These are phyloP conservation scores for Lagorchestes hirsutus DNA, from an alignment of 2,797 vertebrate species.

Conservation along the genomic window DNA sequence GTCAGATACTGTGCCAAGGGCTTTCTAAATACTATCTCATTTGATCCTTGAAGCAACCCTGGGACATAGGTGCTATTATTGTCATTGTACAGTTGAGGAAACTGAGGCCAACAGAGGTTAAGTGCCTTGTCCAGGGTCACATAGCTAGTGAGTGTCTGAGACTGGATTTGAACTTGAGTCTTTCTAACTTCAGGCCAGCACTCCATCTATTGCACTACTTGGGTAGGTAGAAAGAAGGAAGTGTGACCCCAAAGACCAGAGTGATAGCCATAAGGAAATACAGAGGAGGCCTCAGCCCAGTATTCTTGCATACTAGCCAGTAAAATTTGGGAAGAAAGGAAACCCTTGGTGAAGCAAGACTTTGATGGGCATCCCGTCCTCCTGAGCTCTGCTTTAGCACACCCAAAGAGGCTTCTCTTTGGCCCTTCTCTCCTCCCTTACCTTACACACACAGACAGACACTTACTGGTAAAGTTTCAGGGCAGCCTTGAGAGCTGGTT, in stretches of 20 bases:
- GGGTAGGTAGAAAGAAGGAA: background rate
- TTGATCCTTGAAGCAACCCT: background rate
- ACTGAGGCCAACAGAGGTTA: background rate
- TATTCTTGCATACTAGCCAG: background rate
- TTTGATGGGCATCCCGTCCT: background rate
- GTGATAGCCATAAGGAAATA: background rate
- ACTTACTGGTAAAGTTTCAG: slow-evolving; percentile 94
- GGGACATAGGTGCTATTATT: background rate
- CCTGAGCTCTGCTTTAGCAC: background rate
- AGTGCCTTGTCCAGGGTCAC: background rate
- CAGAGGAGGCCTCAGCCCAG: background rate
- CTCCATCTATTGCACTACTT: background rate
- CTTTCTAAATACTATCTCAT: background rate
- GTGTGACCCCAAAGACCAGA: background rate
- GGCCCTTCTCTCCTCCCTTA: background rate
- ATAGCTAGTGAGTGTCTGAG: background rate
- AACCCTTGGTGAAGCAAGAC: background rate
- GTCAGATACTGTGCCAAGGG: background rate
- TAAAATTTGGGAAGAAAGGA: background rate
- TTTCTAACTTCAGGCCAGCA: background rate
- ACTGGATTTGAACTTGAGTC: background rate
- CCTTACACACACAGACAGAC: background rate
- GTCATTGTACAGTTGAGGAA: background rate
- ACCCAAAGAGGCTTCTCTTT: background rate
- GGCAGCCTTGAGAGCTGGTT: slow-evolving; percentile 84